Conservation (phyloP, 2,113 vertebrate species). For the Syngnathus typhle region DNA sequence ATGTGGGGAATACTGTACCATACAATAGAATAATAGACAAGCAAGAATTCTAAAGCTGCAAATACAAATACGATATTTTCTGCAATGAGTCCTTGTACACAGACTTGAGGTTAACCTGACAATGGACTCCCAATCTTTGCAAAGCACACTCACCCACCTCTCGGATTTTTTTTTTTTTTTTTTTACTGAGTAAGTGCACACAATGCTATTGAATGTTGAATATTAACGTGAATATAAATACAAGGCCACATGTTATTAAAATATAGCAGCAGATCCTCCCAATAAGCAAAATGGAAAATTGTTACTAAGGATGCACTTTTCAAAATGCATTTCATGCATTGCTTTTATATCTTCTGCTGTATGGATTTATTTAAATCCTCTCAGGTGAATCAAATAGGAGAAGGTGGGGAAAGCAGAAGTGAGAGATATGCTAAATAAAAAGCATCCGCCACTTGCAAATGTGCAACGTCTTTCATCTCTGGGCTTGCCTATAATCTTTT, state of each 20-base stretch:
- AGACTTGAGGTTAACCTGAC: slow-evolving; percentile 75
- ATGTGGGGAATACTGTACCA: not conserved
- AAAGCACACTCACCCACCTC: slow-evolving; percentile 72
- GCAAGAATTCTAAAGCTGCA: slow-evolving; percentile 28
- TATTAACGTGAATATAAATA: slow-evolving; percentile 48
- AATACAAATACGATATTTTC: slow-evolving; percentile 65
- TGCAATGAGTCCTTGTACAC: slow-evolving; percentile 65
- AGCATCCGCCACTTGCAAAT: slow-evolving; percentile 67
- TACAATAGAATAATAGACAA: slow-evolving; percentile 18
- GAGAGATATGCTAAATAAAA: slow-evolving; percentile 70
- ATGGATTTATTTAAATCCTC: slow-evolving; percentile 73
- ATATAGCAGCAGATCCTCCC: slow-evolving; percentile 30
- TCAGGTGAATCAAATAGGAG: slow-evolving; percentile 70
- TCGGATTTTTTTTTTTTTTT: slow-evolving; percentile 53
- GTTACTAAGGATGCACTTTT: slow-evolving; percentile 49
- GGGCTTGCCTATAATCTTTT: slow-evolving; percentile 51
- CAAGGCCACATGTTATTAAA: slow-evolving; percentile 54
- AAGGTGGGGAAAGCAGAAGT: slow-evolving; percentile 68
- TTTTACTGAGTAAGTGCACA: slow-evolving; percentile 73
- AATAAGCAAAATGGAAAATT: slow-evolving; percentile 27
- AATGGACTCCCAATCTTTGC: slow-evolving; percentile 78
- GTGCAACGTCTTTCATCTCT: slow-evolving; percentile 64
- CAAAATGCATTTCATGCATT: slow-evolving; percentile 67
- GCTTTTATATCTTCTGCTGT: slow-evolving; percentile 72
- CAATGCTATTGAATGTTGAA: slow-evolving; percentile 58